These are phyloP conservation scores for Nothocercus nigrocapillus DNA, from an alignment of 2,113 vertebrate genomes.

Conservation along the genomic window DNA sequence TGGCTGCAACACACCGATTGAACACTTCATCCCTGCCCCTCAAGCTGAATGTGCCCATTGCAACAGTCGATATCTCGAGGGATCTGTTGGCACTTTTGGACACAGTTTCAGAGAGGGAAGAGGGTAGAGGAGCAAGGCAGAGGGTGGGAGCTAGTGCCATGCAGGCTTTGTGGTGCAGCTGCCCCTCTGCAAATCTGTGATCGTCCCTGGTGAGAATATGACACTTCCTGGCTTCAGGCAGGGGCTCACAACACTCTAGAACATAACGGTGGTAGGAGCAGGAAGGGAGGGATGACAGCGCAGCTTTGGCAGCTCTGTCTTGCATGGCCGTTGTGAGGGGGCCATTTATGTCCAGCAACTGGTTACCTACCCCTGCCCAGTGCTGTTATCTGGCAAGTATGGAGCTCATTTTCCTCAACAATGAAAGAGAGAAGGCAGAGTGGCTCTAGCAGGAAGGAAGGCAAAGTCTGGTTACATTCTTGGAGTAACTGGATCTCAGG, in stretches of 20 bases:
- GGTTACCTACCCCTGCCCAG: no score
- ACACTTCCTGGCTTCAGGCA: conserved; percentile 5
- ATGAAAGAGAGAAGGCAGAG: no score
- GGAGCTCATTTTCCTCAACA: no score
- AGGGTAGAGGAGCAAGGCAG: neutral
- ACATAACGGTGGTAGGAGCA: conserved; percentile 1
- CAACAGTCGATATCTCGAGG: neutral
- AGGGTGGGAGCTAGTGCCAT: neutral
- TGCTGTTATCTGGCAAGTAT: no score
- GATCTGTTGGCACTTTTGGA: neutral
- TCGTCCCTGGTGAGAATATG: neutral
- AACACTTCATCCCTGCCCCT: neutral
- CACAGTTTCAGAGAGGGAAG: neutral
- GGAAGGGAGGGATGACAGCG: neutral
- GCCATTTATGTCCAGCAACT: no score
- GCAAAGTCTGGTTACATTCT: no score
- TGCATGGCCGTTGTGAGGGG: neutral
- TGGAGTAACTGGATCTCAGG: no score
- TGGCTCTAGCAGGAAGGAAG: no score
- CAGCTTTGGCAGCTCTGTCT: neutral
- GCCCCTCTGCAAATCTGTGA: conserved; percentile 40
- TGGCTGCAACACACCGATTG: neutral
- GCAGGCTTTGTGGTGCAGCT: neutral
- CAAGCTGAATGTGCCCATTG: neutral
- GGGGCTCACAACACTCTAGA: conserved; percentile 10